Base-by-base conservation (phyloP, 2,113 vertebrate species). In the Fregetta grallaria region DNA sequence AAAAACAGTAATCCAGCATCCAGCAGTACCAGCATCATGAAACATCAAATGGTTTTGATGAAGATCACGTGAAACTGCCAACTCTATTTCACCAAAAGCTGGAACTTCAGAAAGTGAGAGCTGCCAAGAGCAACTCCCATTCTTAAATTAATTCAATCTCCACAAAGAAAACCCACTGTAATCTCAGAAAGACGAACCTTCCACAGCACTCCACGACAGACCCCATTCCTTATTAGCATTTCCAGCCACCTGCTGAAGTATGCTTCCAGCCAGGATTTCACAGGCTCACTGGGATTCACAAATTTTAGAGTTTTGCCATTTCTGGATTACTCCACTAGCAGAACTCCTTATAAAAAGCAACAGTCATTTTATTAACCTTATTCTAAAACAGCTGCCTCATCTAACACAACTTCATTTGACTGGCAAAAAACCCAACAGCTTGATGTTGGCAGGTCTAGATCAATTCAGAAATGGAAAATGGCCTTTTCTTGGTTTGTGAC, bases 181-280 rank as follows among this genome's bases (percentile, higher is more conserved):
- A 79, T 78, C 49, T 89, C 91, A 79, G 65, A 59, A 92, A 91
- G 66, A 85, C 83, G 74, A 95, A 92, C 75, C 72, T 81, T 94
- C 29, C n/a, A 20, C 36, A 44, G 59, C 0, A 0, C 45, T 89
- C 88, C 58, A 70, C 2, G 12, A 80, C 82, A 92, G 58, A 92
- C 71, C 80, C 61, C 49, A 34, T 20, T 89, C 45, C 86, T 73
- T 88, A 67, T 88, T 92, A 94, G 83, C 94, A 84, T 90, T 96
- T 88, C 79, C 58, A 97, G 89, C 83, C 95, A 97, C 90, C 95
- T 97, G 94, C 91, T 87, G 91, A 82, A 88, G 44, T 27, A 3
- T 8, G 10, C 34, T 88, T 56, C 70, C 63, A 93, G 93, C 88
- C 84, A 96, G 92, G 34, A 78, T 79, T 96, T 94, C 84, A 95